Base-by-base conservation (phyloP, 1,140 invertebrate genomes). In the Atta colombica region DNA sequence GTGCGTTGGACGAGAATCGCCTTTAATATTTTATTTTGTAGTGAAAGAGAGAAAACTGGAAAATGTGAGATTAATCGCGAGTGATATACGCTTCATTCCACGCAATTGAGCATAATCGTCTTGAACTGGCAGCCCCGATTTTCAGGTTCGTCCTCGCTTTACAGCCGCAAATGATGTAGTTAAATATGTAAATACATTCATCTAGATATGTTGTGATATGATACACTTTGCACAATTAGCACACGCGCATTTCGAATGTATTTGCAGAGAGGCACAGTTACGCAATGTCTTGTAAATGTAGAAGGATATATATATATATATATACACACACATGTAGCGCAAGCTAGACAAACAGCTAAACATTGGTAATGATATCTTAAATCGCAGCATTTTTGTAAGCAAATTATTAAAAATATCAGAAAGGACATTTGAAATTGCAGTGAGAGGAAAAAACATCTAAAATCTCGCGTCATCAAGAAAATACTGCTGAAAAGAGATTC, bases 71-170 rank as follows among this genome's bases (percentile, higher is more conserved):
- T 72, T 81, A 81, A 81, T 81, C 51, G 45, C 61, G 25, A 65
- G 25, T 51, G 77, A 69, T 51, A 69, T 51, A 45, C 35, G 65
- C 49, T 71, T 39, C 78, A 58, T 81, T 81, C 78, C 78, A 45
- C 66, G 51, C 78, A 71, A 81, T 81, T 71, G 78, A 31, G 31
- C 65, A 63, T 45, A 58, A 69, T 71, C 77, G 65, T 58, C 16
- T 25, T 3, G n/a, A 80, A 69, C 28, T 18, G 39, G 18, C 39
- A 16, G 16, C 8, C 60, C 25, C 16, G 35, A 45, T 39, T 58
- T 51, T 51, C 74, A 12, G 14, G 49, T 18, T 49, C 77, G 61
- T n/a, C 8, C 35, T 10, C 31, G 49, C 45, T 49, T n/a, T 68
- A 45, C n/a, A 69, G 35, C 49, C 21, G n/a, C 65, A 7, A 81